Conservation (phyloP, 2,113 vertebrate genomes). For the Ptilonorhynchus violaceus region DNA sequence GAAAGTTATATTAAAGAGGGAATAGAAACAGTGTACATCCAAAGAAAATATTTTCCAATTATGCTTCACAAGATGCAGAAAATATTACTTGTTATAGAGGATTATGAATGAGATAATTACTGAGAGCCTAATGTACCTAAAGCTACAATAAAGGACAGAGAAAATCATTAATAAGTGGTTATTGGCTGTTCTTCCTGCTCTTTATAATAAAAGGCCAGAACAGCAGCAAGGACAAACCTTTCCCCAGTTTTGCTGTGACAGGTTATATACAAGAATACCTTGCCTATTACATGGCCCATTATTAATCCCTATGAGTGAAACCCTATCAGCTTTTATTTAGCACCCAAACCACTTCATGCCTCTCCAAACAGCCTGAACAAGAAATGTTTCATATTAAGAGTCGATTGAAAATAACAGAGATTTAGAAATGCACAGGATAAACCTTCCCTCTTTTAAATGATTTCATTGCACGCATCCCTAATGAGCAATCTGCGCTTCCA, state of each 20-base stretch:
- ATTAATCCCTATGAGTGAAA: background rate
- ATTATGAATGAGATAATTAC: constrained; percentile 74
- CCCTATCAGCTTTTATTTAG: background rate
- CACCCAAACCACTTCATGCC: background rate
- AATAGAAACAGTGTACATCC: constrained; percentile 55
- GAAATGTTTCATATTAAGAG: background rate
- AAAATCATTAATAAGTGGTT: constrained; percentile 64
- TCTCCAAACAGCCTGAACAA: background rate
- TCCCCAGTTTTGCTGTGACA: background rate
- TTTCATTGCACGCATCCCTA: background rate
- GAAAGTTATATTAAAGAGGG: constrained; percentile 72
- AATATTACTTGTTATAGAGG: constrained; percentile 56
- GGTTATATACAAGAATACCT: background rate
- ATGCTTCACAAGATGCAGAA: constrained; percentile 58
- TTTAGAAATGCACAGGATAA: background rate
- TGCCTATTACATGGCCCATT: background rate
- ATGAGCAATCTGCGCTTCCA: background rate
- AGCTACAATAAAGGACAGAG: constrained; percentile 47
- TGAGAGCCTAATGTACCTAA: constrained; percentile 46
- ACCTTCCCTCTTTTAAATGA: background rate
- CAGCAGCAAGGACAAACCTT: constrained; percentile 11
- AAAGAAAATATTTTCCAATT: constrained; percentile 74
- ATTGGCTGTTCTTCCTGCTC: constrained; percentile 47
- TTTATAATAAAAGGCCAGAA: constrained; percentile 38
- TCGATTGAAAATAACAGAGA: background rate